Evolutionary conservation across 2,797 vertebrate genomes (phyloP).

Genomic region (Sebastes cheni): DNA sequence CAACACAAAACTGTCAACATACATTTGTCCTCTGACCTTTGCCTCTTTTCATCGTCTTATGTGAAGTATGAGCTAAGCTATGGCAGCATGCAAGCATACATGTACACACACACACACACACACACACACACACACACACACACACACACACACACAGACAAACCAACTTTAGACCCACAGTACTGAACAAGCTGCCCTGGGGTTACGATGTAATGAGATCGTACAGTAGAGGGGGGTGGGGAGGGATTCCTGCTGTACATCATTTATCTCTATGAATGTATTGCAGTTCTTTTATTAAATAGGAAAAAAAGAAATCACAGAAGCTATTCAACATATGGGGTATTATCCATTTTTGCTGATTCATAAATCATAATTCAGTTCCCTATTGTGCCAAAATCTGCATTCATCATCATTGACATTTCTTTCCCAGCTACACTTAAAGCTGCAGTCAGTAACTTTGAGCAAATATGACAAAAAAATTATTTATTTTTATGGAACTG

Average conservation of each 20-base stretch:
- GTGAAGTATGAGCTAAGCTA: neutral
- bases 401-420: slow-evolving; percentile 3
- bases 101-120: neutral
- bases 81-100: neutral
- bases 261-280: slow-evolving; percentile 28
- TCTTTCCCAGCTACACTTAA: neutral
- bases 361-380: slow-evolving; percentile 24
- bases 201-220: slow-evolving; percentile 55
- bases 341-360: slow-evolving; percentile 15
- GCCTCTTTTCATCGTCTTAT: neutral
- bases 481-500: neutral
- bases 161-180: neutral
- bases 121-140: neutral
- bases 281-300: slow-evolving; percentile 30
- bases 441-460: too few species aligned
- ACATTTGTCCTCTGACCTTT: neutral
- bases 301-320: neutral
- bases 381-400: neutral
- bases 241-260: slow-evolving; percentile 2
- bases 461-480: too few species aligned
- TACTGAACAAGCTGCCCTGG: slow-evolving; percentile 17
- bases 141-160: neutral
- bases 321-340: slow-evolving; percentile 4
- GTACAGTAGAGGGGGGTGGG: neutral
- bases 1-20: neutral